Evolutionary conservation across 2,113 vertebrate species (phyloP).

Genomic region (Passer montanus): DNA sequence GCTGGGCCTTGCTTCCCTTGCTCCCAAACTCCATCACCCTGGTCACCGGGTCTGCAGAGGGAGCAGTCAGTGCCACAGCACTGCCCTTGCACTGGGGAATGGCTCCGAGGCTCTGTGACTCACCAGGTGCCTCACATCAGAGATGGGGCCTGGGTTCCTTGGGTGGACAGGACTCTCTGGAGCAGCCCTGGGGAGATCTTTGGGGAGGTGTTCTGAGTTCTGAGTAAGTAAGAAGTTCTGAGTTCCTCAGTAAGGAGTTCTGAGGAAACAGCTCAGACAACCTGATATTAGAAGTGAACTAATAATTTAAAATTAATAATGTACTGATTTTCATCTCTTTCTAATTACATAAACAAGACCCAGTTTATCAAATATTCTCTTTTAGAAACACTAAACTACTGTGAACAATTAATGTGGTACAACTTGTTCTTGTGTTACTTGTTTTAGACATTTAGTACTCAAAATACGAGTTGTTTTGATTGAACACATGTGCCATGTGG

Average conservation of each 20-base stretch:
- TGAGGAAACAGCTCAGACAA: background rate
- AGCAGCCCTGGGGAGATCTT: fast-evolving
- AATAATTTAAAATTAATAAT: background rate
- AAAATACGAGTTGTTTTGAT: background rate
- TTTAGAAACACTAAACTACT: background rate
- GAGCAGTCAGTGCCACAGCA: background rate
- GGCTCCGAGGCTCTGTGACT: fast-evolving
- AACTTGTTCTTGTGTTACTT: background rate
- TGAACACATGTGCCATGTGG: background rate
- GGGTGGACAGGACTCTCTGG: fast-evolving
- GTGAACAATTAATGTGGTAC: background rate
- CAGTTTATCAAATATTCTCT: background rate
- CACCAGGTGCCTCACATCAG: fast-evolving
- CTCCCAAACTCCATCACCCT: fast-evolving
- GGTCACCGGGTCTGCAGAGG: background rate
- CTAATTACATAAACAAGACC: background rate
- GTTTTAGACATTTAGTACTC: background rate
- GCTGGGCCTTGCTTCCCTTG: fast-evolving
- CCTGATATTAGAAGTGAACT: background rate
- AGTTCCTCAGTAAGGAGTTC: background rate
- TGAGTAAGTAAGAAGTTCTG: background rate
- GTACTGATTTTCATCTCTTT: background rate
- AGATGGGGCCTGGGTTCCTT: fast-evolving
- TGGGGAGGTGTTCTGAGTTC: background rate
- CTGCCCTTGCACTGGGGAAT: fast-evolving